Evolutionary conservation across 2,888 invertebrate genomes (phyloP), one percentile per base, ranked within the genome.

Genomic region (Machimus atricapillus): DNA sequence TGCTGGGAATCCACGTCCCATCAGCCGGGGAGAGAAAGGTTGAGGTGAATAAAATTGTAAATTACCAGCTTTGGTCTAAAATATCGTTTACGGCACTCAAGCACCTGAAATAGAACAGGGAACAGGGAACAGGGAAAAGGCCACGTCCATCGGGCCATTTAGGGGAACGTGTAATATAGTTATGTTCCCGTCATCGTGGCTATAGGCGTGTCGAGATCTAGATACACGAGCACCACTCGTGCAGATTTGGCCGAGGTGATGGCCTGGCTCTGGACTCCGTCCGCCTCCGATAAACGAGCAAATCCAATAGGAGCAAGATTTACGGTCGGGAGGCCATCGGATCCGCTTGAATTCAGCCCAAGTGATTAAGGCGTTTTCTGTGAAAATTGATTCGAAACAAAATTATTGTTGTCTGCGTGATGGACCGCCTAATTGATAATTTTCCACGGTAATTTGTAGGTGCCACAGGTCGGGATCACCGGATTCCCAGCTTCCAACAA

Each of bases 311-410:
- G 56, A 31, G 40, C 81, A 31, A 81, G 81, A 81, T 81, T 81
- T 52, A 56, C 81, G 81, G 56, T 19, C 56, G 81, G 56, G n/a
- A 31, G 81, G 34, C 23, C 56, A 56, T 14, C 56, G 52, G 34
- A 40, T 77, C 37, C 40, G 12, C 52, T 52, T 56, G 58, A 56
- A 81, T 81, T 58, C 56, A 52, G 66, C 27, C 27, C 66, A 66
- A 23, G 27, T 81, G 52, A 81, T 81, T 81, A 56, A 81, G 81
- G 81, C 81, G 81, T 81, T 56, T 52, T 56, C 81, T 52, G 81
- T 81, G 81, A 56, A 81, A 81, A 81, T 81, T 81, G 81, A 81
- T 81, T 81, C n/a, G 81, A 81, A 81, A 56, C 52, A 34, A 81
- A 81, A 81, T 81, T 66, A 66, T 77, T 77, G 40, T 77, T 37